phyloP scores from a whole-genome alignment of 2,888 invertebrate genomes.

The Amblyjoppa proteus region DNA sequence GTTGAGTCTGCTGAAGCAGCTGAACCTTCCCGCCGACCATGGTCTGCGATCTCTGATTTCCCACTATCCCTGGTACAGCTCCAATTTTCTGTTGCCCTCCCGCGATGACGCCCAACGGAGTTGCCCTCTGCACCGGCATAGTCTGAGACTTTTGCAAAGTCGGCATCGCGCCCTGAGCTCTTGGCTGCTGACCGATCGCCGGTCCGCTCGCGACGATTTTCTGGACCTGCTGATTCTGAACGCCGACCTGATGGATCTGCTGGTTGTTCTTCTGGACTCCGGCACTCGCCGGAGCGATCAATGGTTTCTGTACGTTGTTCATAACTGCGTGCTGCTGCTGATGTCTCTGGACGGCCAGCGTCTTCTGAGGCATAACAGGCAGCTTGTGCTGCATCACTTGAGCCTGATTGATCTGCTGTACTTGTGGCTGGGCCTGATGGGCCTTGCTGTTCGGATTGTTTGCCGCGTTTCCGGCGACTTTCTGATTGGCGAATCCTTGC shows the following conservation, averaged over 20 bases:
- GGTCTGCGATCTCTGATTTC: conserved; percentile 72
- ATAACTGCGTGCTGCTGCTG: conserved; percentile 68
- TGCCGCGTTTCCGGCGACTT: conserved; percentile 66
- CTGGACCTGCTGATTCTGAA: conserved; percentile 54
- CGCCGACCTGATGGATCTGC: conserved; percentile 32
- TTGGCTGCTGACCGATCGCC: conserved; percentile 64
- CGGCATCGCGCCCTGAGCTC: conserved; percentile 65
- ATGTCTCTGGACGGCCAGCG: conserved; percentile 71
- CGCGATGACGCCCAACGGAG: conserved; percentile 54
- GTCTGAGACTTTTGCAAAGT: conserved; percentile 74
- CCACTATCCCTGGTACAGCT: conserved; percentile 67
- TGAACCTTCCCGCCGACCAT: conserved; percentile 70
- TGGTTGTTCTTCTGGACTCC: conserved; percentile 74
- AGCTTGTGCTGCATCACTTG: conserved; percentile 74
- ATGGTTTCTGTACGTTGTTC: conserved; percentile 77
- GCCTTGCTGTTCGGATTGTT: conserved; percentile 74
- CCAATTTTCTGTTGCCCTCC: conserved; percentile 75
- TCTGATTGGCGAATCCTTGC: conserved; percentile 76
- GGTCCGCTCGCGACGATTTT: conserved; percentile 25
- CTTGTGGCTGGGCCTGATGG: conserved; percentile 68
- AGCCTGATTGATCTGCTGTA: conserved; percentile 31
- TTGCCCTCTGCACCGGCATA: conserved; percentile 58
- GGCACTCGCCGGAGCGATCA: conserved; percentile 54
- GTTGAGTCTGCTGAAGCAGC: conserved; percentile 71
- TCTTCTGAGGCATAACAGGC: conserved; percentile 74